A percentile compares a stretch with the other conserved stretches of the same genome.
Conservation (phyloP, 2,888 invertebrate species). For the Drosophila putrida region DNA sequence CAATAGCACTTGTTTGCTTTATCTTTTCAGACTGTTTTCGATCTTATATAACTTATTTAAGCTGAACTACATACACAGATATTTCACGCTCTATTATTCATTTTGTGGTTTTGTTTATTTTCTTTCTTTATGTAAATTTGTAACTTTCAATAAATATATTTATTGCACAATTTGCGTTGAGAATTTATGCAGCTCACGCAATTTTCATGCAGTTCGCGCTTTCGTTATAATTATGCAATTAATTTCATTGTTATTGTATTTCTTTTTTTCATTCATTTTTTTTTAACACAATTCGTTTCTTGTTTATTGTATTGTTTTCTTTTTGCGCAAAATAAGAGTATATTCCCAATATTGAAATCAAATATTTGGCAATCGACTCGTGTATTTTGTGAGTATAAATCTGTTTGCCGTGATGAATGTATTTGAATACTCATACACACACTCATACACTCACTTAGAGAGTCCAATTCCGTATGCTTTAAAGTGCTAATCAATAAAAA, state of each 20-base stretch:
- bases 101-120: slow-evolving; percentile 21
- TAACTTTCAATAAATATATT: slow-evolving; percentile 51
- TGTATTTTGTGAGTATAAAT: slow-evolving; percentile 21
- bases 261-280: slow-evolving; percentile 21
- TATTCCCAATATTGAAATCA: slow-evolving; percentile 25
- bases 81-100: slow-evolving; percentile 36
- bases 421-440: slow-evolving; percentile 18
- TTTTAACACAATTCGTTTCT: slow-evolving; percentile 9
- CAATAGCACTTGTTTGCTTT: background rate
- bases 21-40: slow-evolving; percentile 8
- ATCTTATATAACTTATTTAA: slow-evolving; percentile 31
- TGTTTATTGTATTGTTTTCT: background rate
- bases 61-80: slow-evolving; percentile 17
- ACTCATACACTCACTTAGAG: slow-evolving; percentile 17
- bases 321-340: slow-evolving; percentile 11
- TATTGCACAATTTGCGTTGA: slow-evolving; percentile 52
- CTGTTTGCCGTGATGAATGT: slow-evolving; percentile 21
- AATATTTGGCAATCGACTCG: slow-evolving; percentile 57
- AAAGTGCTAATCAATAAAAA: slow-evolving; percentile 62
- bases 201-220: slow-evolving; percentile 54
- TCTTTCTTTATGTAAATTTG: slow-evolving; percentile 5
- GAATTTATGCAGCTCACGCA: slow-evolving; percentile 75
- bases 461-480: slow-evolving; percentile 13
- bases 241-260: slow-evolving; percentile 32
- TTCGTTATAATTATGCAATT: slow-evolving; percentile 64